Conservation (phyloP, 1,140 invertebrate genomes). For the Platorchestia sp. region DNA sequence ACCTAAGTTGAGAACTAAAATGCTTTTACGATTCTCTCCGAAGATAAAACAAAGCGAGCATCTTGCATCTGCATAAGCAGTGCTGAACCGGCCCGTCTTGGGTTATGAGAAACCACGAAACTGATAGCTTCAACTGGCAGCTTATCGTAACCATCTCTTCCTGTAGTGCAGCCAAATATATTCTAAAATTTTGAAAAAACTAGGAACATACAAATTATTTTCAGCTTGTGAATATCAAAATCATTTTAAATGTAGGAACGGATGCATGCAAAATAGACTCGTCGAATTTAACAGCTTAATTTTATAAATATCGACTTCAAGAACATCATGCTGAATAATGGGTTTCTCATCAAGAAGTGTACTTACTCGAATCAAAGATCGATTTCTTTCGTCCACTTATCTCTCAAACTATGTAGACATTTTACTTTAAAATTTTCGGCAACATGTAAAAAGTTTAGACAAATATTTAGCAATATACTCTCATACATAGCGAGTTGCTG, state of each 20-base stretch:
- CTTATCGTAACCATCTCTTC: neutral
- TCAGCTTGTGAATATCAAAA: neutral
- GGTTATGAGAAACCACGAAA: neutral
- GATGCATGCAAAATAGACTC: neutral
- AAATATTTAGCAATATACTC: neutral
- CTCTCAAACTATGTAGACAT: neutral
- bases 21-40: neutral
- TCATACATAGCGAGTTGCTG: neutral
- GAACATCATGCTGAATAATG: neutral
- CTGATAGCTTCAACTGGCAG: too few species aligned
- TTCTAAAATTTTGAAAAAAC: neutral
- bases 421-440: neutral
- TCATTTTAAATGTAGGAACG: neutral
- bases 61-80: neutral
- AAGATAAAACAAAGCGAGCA: neutral
- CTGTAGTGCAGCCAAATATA: neutral
- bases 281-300: neutral
- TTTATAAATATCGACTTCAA: neutral
- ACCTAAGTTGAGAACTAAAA: neutral
- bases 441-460: neutral
- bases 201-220: neutral
- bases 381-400: neutral
- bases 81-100: neutral
- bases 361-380: neutral
- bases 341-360: neutral